Evolutionary conservation across 1,140 invertebrate species (phyloP), one percentile per base, ranked within the genome.

Genomic region (Liolophura sinensis): DNA sequence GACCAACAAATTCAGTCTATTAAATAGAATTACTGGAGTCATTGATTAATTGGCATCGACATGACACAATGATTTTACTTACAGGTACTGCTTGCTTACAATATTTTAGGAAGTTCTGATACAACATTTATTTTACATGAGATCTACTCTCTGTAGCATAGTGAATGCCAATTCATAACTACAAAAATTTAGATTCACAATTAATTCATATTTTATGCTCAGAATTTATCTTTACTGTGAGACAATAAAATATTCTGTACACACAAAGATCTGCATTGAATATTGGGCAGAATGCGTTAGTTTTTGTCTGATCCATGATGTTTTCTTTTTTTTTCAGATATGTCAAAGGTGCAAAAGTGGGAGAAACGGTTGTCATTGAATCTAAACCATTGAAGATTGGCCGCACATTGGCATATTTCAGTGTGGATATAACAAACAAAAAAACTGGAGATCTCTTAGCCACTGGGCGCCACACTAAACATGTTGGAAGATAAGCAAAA

Each of bases 351-450:
- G 93, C 91, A 0, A 87, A 87, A 75, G 84, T 89, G 64, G 93
- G 93, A 7, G 92, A 96, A 68, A 86, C 89, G 52, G 87, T 97
- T n/a, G 75, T 90, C 49, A 89, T 97, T 25, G 90, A 94, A 81
- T 91, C 93, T 0, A 88, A 88, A 59, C 92, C 92, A 5, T 82
- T 91, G n/a, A 92, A 90, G 83, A 79, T 89, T 40, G 94, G 95
- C 1, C 90, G 88, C 70, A 91, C 85, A 47, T 80, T 96, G 50
- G 94, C 93, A 1, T 97, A 93, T 79, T 82, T 95, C 1, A 89
- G 90, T 71, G 91, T 93, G 1, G 89, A 92, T 70, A 86, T 96
- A 15, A 87, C 81, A 47, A 91, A 93, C 64, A 93, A 93, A 80
- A 82, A 87, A 12, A 89, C 87, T 63, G 90, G 90, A 65, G 84